Evolutionary conservation across 1,140 invertebrate genomes (phyloP), one percentile per base, ranked within the genome.

Genomic region (Pomacea maculata): DNA sequence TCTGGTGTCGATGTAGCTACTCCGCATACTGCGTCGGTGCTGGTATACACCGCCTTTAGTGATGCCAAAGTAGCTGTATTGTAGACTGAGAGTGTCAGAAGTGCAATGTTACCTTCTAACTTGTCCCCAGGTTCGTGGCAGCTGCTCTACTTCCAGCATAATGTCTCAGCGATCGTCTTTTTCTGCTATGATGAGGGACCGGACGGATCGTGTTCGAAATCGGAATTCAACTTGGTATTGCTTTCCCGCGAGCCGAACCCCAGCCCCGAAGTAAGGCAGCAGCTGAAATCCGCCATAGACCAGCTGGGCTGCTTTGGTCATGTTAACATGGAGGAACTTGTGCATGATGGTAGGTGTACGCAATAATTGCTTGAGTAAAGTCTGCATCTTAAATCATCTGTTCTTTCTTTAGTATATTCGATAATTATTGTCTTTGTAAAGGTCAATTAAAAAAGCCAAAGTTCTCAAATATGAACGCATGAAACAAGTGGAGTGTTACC

Each of bases 151-250:
- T 34, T 72, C 3, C 61, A 80, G 21, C 75, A 80, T 52, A 67
- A 75, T 25, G 6, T 8, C 9, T 74, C 73, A 14, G 57, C 63
- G 0, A 75, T 80, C 15, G 73, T n/a, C 17, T 63, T 75, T 25
- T 64, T 19, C 73, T 80, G 79, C 54, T 52, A 75, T 71, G 73
- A 75, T 52, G 72, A 75, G n/a, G 61, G 67, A 63, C 61, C 14
- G 8, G 79, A 80, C 52, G 79, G 79, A n/a, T 75, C 71, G 61
- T 80, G 79, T 63, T 75, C 72, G 4, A 12, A 34, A 4, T 61
- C 52, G 12, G 71, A 57, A 9, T 17, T 63, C 63, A 75, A 80
- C 63, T 11, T 75, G 0, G 57, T 65, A 19, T 52, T 80, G 29
- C 34, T 80, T 73, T 9, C 71, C 5, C 72, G 79, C 4, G 52